Evolutionary conservation across 1,140 invertebrate genomes (phyloP), one percentile per base, ranked within the genome.

Genomic region (Drosophila gunungcola): DNA sequence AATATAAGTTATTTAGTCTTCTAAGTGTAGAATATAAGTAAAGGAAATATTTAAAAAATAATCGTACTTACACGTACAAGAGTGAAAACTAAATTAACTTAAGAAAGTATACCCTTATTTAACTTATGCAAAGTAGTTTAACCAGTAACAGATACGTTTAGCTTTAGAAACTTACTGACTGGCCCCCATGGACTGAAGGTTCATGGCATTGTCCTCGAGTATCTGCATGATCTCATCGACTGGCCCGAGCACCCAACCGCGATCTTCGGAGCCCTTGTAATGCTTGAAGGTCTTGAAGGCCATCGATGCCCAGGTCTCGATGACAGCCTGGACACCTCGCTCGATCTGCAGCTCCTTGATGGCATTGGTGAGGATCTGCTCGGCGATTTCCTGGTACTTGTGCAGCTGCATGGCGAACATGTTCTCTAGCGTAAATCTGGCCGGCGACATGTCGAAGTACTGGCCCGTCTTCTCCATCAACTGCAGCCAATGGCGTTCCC

Each of bases 381-480:
- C 95, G 16, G 95, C 96, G 10, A 96, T 95, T 0, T 97, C 97
- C 78, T 96, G 95, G 84, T 97, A 97, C 67, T 96, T 94, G 80
- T 97, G 95, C 56, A 98, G 91, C 83, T 98, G 96, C 97, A 98
- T 98, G 1, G 95, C 94, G 93, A 98, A 98, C 94, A 98, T 96
- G 81, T 98, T 97, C 64, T 97, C 96, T 57, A 98, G 93, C 0
- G 97, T 98, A 81, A 98, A 98, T 58, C 95, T 94, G 3, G 97
- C 95, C 1, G 97, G 95, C 3, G 96, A 94, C 95, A 98, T 98
- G 85, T 98, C 97, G 86, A 98, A 98, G 65, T 94, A 92, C 74
- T 95, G 93, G 2, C 93, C 94, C 42, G 97, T 98, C 92, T 97
- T 97, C 6, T 94, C 92, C 97, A 98, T 98, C 27, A 98, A 92